Evolutionary conservation across 2,113 vertebrate genomes (phyloP).

Genomic region (Takifugu flavidus): DNA sequence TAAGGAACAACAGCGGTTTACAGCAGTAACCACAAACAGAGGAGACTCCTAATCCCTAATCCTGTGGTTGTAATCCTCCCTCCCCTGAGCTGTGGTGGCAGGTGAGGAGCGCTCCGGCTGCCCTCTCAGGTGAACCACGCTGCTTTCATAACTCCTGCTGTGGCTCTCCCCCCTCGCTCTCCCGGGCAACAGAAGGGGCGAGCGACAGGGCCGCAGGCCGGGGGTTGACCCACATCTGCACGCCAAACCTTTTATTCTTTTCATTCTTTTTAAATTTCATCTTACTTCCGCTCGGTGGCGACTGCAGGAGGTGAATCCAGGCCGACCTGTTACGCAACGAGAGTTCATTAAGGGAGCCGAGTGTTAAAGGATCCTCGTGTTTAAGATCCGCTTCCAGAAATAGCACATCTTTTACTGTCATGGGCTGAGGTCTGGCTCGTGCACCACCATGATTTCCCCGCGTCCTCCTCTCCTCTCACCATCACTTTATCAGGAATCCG

Average conservation of each 20-base stretch:
- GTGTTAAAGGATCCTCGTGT: not conserved
- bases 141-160: not conserved
- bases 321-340: slow-evolving; percentile 9
- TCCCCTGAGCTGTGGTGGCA: slow-evolving; percentile 36
- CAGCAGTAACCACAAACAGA: not conserved
- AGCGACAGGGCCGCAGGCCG: slow-evolving; percentile 19
- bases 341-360: not conserved
- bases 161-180: slow-evolving; percentile 4
- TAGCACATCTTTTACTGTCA: not conserved
- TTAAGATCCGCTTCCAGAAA: too few relatives aligned
- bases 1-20: too few relatives aligned
- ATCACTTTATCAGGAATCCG: slow-evolving; percentile 13
- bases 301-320: slow-evolving; percentile 29
- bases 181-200: not conserved
- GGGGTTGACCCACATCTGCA: slow-evolving; percentile 51
- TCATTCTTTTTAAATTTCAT: not conserved
- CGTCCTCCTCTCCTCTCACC: not conserved
- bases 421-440: not conserved
- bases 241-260: slow-evolving; percentile 2
- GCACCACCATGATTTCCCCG: not conserved
- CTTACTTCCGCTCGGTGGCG: slow-evolving; percentile 21
- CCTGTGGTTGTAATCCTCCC: slow-evolving; percentile 61
- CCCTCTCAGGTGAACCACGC: slow-evolving; percentile 46
- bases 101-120: slow-evolving; percentile 52
- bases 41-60: slow-evolving; percentile 60